Conservation (phyloP, 2,797 vertebrate genomes). For the Gobio occitaniae region DNA sequence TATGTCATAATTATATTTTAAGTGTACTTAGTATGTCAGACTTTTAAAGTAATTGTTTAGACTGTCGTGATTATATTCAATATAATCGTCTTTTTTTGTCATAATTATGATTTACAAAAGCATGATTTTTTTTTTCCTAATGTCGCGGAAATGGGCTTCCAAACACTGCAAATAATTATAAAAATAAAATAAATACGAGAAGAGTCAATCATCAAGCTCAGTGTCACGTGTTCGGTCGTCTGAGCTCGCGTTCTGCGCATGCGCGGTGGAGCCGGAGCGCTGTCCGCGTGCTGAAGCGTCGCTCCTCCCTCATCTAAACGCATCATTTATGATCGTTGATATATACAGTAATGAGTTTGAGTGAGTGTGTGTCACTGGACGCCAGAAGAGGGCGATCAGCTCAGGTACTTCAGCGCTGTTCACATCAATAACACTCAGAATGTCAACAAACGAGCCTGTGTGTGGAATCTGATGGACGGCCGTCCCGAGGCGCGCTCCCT, state of each 20-base stretch:
- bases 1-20: background rate
- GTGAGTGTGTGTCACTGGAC: background rate
- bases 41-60: too few species aligned
- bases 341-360: too few species aligned
- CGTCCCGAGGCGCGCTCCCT: slow-evolving; percentile 75
- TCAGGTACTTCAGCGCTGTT: background rate
- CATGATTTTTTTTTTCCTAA: background rate
- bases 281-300: slow-evolving; percentile 18
- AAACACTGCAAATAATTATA: background rate
- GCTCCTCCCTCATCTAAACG: background rate
- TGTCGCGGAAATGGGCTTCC: background rate
- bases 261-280: background rate
- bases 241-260: background rate
- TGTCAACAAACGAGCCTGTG: background rate
- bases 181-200: background rate
- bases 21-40: too few species aligned
- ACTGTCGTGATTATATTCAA: too few species aligned
- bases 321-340: background rate
- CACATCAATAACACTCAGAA: background rate
- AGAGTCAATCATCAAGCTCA: background rate
- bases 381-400: background rate
- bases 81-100: too few species aligned
- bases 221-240: background rate
- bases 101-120: too few species aligned
- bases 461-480: background rate